A percentile compares a stretch with the other conserved stretches of the same genome.
phyloP scores from a whole-genome alignment of 2,888 invertebrate genomes.

The Sesamia inferens region DNA sequence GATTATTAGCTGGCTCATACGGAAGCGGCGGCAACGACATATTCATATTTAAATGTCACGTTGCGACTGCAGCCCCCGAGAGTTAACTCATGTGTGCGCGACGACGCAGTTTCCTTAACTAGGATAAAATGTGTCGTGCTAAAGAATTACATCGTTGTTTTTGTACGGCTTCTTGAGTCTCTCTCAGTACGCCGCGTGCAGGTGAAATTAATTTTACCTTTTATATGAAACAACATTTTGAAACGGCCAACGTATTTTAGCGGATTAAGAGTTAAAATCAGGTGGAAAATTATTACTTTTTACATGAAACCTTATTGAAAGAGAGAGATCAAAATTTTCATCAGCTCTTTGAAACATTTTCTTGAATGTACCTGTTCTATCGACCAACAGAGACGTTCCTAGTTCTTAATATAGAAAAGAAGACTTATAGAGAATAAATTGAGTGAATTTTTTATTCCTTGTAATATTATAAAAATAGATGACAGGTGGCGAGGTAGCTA shows the following conservation, averaged over 20 bases:
- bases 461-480: slow-evolving; percentile 51
- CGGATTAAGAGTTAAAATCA: slow-evolving; percentile 35
- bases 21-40: slow-evolving; percentile 78
- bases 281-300: slow-evolving; percentile 23
- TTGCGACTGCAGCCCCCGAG: slow-evolving; percentile 73
- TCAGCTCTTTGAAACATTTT: slow-evolving; percentile 62
- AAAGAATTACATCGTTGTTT: slow-evolving; percentile 62
- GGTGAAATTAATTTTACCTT: slow-evolving; percentile 59
- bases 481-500: slow-evolving; percentile 41
- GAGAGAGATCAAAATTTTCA: slow-evolving; percentile 75
- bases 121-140: slow-evolving; percentile 65
- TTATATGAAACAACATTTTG: slow-evolving; percentile 58
- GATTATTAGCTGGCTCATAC: slow-evolving; percentile 82
- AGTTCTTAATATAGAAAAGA: slow-evolving; percentile 32
- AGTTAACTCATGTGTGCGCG: slow-evolving; percentile 77
- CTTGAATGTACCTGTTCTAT: slow-evolving; percentile 24
- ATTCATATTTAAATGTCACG: slow-evolving; percentile 88
- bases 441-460: slow-evolving; percentile 37
- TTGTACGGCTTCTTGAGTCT: slow-evolving; percentile 55
- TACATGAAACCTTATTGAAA: slow-evolving; percentile 71
- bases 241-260: slow-evolving; percentile 42
- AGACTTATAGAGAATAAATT: slow-evolving; percentile 37
- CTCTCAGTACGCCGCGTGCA: slow-evolving; percentile 34
- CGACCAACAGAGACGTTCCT: slow-evolving; percentile 4
- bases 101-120: slow-evolving; percentile 62